Evolutionary conservation across 2,888 invertebrate genomes (phyloP), one percentile per base, ranked within the genome.

Genomic region (Cheilosia pagana): DNA sequence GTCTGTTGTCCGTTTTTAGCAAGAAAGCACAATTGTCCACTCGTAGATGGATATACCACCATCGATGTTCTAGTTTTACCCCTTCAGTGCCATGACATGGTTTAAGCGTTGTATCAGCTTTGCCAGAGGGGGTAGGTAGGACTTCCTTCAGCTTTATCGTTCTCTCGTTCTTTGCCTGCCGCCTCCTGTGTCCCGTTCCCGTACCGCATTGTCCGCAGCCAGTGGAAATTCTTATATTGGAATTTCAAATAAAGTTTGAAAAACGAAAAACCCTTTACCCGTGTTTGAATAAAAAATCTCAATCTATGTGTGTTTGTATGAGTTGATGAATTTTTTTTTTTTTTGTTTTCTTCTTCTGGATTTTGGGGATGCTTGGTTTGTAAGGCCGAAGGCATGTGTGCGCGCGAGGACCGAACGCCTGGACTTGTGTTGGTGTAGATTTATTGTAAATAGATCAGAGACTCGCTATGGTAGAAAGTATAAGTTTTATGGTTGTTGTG

Each of bases 1-100:
- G 79, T 78, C 72, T 41, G 60, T 50, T 57, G 86, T 81, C 87
- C 86, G 87, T 89, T 88, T 86, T 86, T 87, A 76, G 86, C 65
- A 81, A 85, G 81, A 85, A 81, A 85, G 81, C 85, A 85, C 85
- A 85, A 85, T 87, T 79, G 86, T 77, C 74, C 86, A 79, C 85
- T 77, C 82, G 74, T 83, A 75, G 74, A 45, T 19, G 35, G 35
- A 35, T 35, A 78, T 68, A 72, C 81, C 85, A 81, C 82, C 87
- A 71, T 31, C 68, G 41, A 35, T 31, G 59, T 59, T 71, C 77
- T 35, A 35, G 35, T 35, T 35, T 35, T 65, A 82, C 82, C 82
- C 82, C 82, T 82, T 82, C 71, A 52, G 62, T 59, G 68, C 63
- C 75, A 68, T 60, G 81, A 39, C 65, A 78, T 43, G 68, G 68